A percentile compares a stretch with the other conserved stretches of the same genome.
Conservation (phyloP, 2,113 vertebrate species). For the Mus musculus region GRCm39 chr3:58730001-58730500, state of each 20-base stretch:
- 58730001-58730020: slow-evolving; percentile 47
- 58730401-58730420: background rate
- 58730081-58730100: background rate
- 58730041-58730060: background rate
- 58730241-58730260: background rate
- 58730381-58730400: background rate
- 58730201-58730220: slow-evolving; percentile 13
- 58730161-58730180: background rate
- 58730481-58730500: background rate
- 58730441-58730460: background rate
- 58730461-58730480: background rate
- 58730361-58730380: background rate
- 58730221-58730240: background rate
- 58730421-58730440: slow-evolving; percentile 19
- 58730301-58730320: background rate
- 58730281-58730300: background rate
- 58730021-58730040: background rate
- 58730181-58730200: background rate
- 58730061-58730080: background rate
- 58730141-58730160: background rate
- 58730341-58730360: background rate
- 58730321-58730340: background rate
- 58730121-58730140: background rate
- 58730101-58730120: background rate
- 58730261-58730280: background rate